Base-by-base conservation (phyloP, 2,113 vertebrate species). In the Malurus cyaneus region DNA sequence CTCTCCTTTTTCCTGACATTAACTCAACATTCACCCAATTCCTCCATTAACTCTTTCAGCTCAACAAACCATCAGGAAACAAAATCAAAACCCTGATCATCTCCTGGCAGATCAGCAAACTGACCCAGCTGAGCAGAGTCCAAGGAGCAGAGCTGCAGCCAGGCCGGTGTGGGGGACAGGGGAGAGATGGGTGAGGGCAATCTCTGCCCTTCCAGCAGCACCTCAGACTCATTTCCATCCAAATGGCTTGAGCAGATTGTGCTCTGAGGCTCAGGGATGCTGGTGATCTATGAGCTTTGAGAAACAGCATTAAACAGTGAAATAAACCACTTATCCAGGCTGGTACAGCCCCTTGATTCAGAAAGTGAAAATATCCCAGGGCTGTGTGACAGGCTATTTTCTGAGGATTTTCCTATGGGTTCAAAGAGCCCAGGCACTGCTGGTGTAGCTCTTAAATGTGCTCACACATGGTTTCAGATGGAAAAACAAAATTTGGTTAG, bases 21-120 rank as follows among this genome's bases (percentile, higher is more conserved):
- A 1, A 14, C 39, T 53, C 1, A 2, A 5, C 17, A 2, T 15
- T 26, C 39, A 12, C 16, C 32, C 50, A 3, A 0, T 41, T 59
- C 67, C 42, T 56, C 36, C 3, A 1, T 14, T 53, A 69, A n/a
- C 13, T 23, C n/a, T 18, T 52, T 25, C 26, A 53, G 74, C 70
- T 81, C 70, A 31, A n/a, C 57, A 85, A 92, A 41, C 16, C 56
- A 44, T 3, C 47, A 53, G 57, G 23, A 76, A 65, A 66, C 15
- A 0, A 7, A 47, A 36, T 23, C 19, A 56, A 61, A 39, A 0
- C 36, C 29, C 56, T 24, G 15, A 56, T 9, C 25, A 32, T 3
- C 39, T 64, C 20, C 72, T 67, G 56, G 18, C 13, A 19, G 9
- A 3, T 9, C 14, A 34, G n/a, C 36, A 64, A 53, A 46, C 7